phyloP scores from a whole-genome alignment of 2,888 invertebrate genomes.

The Athetis lepigone region DNA sequence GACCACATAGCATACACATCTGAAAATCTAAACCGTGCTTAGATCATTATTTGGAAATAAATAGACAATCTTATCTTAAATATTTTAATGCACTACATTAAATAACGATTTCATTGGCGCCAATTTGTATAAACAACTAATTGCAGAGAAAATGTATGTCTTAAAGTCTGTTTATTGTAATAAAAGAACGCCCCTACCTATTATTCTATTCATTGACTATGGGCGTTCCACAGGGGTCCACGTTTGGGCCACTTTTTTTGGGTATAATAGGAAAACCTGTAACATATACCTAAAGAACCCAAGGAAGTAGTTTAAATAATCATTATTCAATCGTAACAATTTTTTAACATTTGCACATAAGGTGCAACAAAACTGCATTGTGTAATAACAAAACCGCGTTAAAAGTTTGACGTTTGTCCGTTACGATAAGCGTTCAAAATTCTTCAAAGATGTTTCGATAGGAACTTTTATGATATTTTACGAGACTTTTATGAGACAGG shows the following conservation, averaged over 20 bases:
- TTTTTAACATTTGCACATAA: conserved; percentile 8
- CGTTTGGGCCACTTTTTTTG: conserved; percentile 7
- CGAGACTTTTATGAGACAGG: conserved; percentile 62
- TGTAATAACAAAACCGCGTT: conserved; percentile 27
- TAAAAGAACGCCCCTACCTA: background rate
- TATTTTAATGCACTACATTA: conserved; percentile 12
- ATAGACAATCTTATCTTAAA: conserved; percentile 5
- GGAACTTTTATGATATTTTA: conserved; percentile 60
- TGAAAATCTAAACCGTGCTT: background rate
- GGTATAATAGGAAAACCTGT: background rate
- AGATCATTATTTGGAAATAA: background rate
- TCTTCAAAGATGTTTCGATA: conserved; percentile 50
- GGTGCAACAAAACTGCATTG: conserved; percentile 8
- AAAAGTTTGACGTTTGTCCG: conserved; percentile 36
- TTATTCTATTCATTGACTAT: background rate
- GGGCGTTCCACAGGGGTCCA: conserved; percentile 18
- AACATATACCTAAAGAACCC: no score
- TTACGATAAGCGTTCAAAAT: conserved; percentile 42
- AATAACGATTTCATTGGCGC: conserved; percentile 4
- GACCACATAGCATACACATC: background rate
- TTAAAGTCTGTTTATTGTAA: background rate
- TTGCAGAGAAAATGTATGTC: background rate
- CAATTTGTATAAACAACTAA: conserved; percentile 6
- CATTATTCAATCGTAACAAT: background rate
- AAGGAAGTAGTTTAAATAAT: no score